Base-by-base conservation (phyloP, 2,888 invertebrate species). In the Cynaeus angustus region DNA sequence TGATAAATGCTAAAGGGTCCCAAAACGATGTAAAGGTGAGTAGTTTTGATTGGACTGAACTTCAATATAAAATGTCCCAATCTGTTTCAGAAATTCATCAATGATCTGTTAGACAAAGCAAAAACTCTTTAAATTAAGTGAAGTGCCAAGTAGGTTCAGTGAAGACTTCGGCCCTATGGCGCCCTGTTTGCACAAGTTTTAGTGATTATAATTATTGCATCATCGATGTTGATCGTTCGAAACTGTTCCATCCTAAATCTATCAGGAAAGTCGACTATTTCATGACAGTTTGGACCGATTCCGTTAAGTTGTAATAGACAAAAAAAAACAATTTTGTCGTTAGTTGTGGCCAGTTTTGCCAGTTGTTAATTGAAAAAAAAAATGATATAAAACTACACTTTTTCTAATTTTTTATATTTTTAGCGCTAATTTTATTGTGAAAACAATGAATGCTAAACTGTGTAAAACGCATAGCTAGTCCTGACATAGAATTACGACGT, bases 1-100 rank as follows among this genome's bases (percentile, higher is more conserved):
- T 95, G 83, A 91, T 90, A 80, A 93, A 93, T 85, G 94, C 94
- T 85, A 94, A 94, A 88, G 93, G 94, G 85, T 92, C 95, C 79
- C 92, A 91, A 85, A 93, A 91, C 85, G 94, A 94, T 89, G 93
- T 94, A 87, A 92, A 94, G 88, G 94, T 94, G 86, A 90, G 90
- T 70, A 21, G 46, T 45, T 12, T 4, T 10, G 8, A 28, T 8
- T 37, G 8, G 28, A 52, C 16, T 0, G 52, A 5, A 53, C 66
- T 45, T 12, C 38, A 8, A 12, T 13, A n/a, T 38, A 52, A 61
- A 68, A 12, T 1, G 10, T 61, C 55, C 71, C 72, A 72, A 81
- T 80, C 83, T 80, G 78, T 80, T 91, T 90, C 89, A 94, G 94
- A 95, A 94, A 91, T 95, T 95, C 86, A 94, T 95, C 85, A 94